A percentile compares a stretch with the other conserved stretches of the same genome.
phyloP scores from a whole-genome alignment of 1,140 invertebrate species.

The Penaeus indicus region DNA sequence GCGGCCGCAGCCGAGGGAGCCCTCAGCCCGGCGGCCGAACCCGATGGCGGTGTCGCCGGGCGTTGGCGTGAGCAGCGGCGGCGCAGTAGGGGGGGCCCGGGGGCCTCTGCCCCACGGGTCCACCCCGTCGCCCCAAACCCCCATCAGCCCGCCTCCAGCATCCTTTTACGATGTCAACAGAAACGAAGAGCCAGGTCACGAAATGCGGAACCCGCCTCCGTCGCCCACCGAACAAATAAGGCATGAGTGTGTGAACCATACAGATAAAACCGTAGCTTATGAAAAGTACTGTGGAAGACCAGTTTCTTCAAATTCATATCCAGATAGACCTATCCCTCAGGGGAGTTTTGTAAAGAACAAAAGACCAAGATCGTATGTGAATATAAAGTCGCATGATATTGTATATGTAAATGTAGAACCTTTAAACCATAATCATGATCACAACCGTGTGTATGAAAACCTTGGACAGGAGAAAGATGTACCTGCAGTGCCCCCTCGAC shows the following conservation, averaged over 20 bases:
- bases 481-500: constrained; percentile 54
- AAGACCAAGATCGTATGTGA: constrained; percentile 40
- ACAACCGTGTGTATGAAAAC: constrained; percentile 59
- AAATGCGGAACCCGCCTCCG: constrained; percentile 47
- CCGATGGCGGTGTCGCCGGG: background rate
- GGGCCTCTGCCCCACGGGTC: constrained; percentile 28
- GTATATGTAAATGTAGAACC: constrained; percentile 63
- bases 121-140: constrained; percentile 46
- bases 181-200: constrained; percentile 32
- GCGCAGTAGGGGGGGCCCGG: background rate
- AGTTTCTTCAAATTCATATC: constrained; percentile 30
- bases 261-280: constrained; percentile 59
- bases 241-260: constrained; percentile 53
- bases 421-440: constrained; percentile 36
- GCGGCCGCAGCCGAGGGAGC: background rate
- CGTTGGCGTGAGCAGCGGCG: background rate
- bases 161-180: constrained; percentile 35
- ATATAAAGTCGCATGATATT: constrained; percentile 34
- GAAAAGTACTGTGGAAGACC: constrained; percentile 37
- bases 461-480: constrained; percentile 59
- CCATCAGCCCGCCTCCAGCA: constrained; percentile 38
- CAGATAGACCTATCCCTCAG: constrained; percentile 24
- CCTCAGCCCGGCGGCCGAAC: background rate
- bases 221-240: constrained; percentile 42
- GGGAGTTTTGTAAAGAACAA: constrained; percentile 23